A percentile compares a stretch with the other conserved stretches of the same genome.
These are phyloP conservation scores for Chloroceryle aenea DNA, from an alignment of 2,113 vertebrate species.

Conservation along the genomic window DNA sequence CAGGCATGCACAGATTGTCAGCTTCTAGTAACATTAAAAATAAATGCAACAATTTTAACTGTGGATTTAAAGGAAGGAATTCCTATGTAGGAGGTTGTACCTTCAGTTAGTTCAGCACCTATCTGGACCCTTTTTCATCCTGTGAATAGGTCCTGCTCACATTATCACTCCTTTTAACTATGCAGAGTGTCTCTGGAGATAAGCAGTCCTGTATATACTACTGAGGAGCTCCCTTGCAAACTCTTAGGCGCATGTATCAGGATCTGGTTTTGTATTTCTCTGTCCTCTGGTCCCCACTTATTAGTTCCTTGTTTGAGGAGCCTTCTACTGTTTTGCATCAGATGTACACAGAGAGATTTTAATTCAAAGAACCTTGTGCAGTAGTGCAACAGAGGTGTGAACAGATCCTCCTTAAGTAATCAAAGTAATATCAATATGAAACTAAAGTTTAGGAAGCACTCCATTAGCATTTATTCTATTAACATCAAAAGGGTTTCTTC, in stretches of 20 bases:
- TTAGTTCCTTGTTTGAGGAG: not conserved
- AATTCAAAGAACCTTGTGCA: not conserved
- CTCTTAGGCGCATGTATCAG: not conserved
- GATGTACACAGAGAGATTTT: not conserved
- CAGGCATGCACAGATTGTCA: not conserved
- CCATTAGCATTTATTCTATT: not conserved
- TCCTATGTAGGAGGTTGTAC: not conserved
- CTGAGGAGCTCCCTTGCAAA: not conserved
- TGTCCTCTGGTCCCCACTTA: not conserved
- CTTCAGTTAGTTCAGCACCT: not conserved
- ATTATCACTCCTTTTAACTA: not conserved
- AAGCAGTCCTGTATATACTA: accelerated
- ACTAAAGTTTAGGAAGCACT: not conserved
- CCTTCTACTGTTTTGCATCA: not conserved
- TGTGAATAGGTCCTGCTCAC: not conserved
- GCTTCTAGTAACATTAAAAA: not conserved
- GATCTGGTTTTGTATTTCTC: not conserved
- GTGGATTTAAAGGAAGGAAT: not conserved
- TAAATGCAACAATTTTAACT: not conserved
- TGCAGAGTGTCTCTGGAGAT: not conserved
- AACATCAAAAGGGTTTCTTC: not conserved
- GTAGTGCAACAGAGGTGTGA: not conserved
- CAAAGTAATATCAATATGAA: not conserved
- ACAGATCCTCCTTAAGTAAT: not conserved
- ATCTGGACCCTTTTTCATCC: not conserved